Base-by-base conservation (phyloP, 1,140 invertebrate genomes). In the Cydia splendana region DNA sequence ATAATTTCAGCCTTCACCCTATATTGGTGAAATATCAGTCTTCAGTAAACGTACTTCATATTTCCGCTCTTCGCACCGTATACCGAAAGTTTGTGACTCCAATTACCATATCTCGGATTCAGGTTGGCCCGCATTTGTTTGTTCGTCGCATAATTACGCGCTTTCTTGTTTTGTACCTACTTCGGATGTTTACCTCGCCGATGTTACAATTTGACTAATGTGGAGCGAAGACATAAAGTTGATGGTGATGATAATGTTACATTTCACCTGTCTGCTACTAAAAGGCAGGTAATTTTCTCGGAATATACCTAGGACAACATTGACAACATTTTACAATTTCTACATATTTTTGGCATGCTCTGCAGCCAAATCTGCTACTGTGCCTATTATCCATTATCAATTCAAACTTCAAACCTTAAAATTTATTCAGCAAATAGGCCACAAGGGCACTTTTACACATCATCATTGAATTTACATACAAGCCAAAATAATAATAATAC, bases 81-180 rank as follows among this genome's bases (percentile, higher is more conserved):
- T 42, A 38, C 67, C 34, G 7, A 20, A 62, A 62, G 20, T 62
- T 62, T 62, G 67, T 12, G 78, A 82, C 77, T 53, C 45, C 79
- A 84, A 85, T 86, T 84, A 83, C 67, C 82, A 87, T 84, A 82
- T 80, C 79, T 82, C 80, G 82, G 79, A 84, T 83, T 82, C 80
- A 80, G 78, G 80, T 82, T 74, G 57, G 76, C 78, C 62, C 79
- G 81, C 81, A 82, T 85, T 84, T 83, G 79, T 82, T 84, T 86
- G 83, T 84, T 82, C 79, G 78, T 81, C 77, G 82, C 69, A 85
- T 84, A 85, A 87, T 87, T 83, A 79, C 74, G 78, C 79, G 82
- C 78, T 85, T 81, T 80, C 73, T 74, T 74, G 76, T 77, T 77
- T 65, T 7, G 57, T 48, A 18, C 13, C 53, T 48, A 38, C 67